A percentile compares a stretch with the other conserved stretches of the same genome.
Evolutionary conservation across 2,797 vertebrate species (phyloP).

Genomic region (Acipenser oxyrinchus): DNA sequence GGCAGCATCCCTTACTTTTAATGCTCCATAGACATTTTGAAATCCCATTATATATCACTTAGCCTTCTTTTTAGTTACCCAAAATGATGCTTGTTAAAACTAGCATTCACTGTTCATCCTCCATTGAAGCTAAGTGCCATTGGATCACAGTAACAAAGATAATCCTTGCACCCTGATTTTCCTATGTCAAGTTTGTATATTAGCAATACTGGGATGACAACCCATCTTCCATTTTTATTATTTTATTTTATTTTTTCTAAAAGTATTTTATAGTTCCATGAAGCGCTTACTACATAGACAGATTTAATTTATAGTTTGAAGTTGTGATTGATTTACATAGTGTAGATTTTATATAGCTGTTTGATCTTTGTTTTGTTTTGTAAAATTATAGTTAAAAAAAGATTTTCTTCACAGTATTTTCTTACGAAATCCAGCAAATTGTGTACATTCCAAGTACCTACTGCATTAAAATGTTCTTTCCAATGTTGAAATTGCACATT

Average conservation of each 20-base stretch:
- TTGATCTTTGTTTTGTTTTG: constrained; percentile 41
- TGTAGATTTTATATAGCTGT: constrained; percentile 57
- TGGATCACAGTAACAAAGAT: too few species aligned
- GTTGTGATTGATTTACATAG: constrained; percentile 49
- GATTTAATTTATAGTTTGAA: constrained; percentile 56
- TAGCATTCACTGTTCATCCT: too few species aligned
- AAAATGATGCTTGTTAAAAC: too few species aligned
- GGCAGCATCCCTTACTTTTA: too few species aligned
- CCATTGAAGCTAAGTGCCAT: too few species aligned
- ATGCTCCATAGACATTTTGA: too few species aligned
- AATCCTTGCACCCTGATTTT: constrained; percentile 11
- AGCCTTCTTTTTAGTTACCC: too few species aligned
- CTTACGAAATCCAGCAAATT: constrained; percentile 56
- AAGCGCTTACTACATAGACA: constrained; percentile 48
- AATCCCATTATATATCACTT: too few species aligned
- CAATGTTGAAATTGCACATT: constrained; percentile 27
- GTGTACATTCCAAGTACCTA: constrained; percentile 61
- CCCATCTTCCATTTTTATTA: constrained; percentile 35
- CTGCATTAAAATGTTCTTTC: constrained; percentile 21
- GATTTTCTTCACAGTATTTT: constrained; percentile 48
- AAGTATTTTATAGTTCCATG: constrained; percentile 39
- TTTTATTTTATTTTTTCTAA: constrained; percentile 15
- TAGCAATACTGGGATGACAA: constrained; percentile 38
- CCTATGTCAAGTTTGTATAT: constrained; percentile 26
- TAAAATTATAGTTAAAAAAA: constrained; percentile 43